These are phyloP conservation scores for Stichopus chloronotus DNA, from an alignment of 35 echinoderm and acorn worm species.

Conservation along the genomic window DNA sequence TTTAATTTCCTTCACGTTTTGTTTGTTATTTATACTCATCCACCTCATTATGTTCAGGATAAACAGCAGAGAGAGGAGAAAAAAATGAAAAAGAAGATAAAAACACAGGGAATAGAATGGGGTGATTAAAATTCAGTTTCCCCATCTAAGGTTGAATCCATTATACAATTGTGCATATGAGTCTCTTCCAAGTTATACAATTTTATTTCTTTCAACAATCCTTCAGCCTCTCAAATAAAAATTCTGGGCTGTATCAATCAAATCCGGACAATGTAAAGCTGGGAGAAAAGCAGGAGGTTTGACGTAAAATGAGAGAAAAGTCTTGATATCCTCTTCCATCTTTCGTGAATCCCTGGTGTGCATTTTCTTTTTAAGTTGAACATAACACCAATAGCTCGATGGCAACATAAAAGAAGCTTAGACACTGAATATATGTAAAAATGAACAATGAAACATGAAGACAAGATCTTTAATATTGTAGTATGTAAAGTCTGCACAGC, in stretches of 20 bases:
- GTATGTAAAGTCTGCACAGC: too few species aligned
- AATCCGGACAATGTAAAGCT: neutral
- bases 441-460: too few species aligned
- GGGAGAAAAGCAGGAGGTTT: neutral
- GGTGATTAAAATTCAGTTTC: neutral
- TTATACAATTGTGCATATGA: neutral
- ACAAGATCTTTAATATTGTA: too few species aligned
- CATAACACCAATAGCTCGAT: too few species aligned
- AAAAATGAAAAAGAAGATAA: neutral
- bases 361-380: too few species aligned
- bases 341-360: too few species aligned
- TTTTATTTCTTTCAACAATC: constrained; percentile 2
- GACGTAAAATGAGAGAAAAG: neutral
- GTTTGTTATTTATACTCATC: neutral
- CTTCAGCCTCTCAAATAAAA: neutral
- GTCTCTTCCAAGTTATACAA: neutral
- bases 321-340: neutral
- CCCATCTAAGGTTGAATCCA: neutral
- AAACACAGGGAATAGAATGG: neutral
- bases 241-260: neutral
- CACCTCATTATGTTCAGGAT: neutral
- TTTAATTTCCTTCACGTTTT: constrained; percentile 16
- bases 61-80: neutral
- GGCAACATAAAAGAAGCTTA: too few species aligned
- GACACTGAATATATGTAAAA: too few species aligned